Evolutionary conservation across 2,113 vertebrate species (phyloP).

Genomic region (Rostratula benghalensis): DNA sequence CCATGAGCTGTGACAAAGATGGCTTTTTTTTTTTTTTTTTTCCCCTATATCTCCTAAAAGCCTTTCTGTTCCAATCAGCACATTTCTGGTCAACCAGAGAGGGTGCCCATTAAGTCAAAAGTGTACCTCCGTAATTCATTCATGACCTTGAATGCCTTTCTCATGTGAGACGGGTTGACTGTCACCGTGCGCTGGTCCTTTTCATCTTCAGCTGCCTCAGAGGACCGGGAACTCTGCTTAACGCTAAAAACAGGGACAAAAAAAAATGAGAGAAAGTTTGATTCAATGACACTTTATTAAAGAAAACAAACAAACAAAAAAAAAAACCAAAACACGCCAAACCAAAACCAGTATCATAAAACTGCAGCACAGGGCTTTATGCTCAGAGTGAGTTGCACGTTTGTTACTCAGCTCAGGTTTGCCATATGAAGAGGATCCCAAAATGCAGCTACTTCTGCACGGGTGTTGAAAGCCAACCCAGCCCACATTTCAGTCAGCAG

Average conservation of each 20-base stretch:
- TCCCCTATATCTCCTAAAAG: neutral
- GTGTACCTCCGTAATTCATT: constrained; percentile 91
- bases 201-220: constrained; percentile 79
- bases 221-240: constrained; percentile 71
- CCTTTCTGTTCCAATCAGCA: neutral
- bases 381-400: neutral
- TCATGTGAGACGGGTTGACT: constrained; percentile 90
- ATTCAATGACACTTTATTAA: neutral
- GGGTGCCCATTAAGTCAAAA: constrained; percentile 1
- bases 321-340: too few species aligned
- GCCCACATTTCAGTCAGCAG: constrained; percentile 2
- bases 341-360: neutral
- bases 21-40: neutral
- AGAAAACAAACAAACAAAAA: neutral
- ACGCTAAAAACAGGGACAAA: constrained; percentile 56
- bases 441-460: neutral
- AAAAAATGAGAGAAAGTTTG: neutral
- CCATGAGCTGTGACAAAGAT: neutral
- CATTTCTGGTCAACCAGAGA: neutral
- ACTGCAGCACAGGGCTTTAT: neutral
- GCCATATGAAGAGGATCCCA: neutral
- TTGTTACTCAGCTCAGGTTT: neutral
- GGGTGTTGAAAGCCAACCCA: neutral
- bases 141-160: constrained; percentile 95
- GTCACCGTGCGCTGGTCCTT: constrained; percentile 82